Evolutionary conservation across 2,113 vertebrate species (phyloP).

Genomic region (Menura novaehollandiae): DNA sequence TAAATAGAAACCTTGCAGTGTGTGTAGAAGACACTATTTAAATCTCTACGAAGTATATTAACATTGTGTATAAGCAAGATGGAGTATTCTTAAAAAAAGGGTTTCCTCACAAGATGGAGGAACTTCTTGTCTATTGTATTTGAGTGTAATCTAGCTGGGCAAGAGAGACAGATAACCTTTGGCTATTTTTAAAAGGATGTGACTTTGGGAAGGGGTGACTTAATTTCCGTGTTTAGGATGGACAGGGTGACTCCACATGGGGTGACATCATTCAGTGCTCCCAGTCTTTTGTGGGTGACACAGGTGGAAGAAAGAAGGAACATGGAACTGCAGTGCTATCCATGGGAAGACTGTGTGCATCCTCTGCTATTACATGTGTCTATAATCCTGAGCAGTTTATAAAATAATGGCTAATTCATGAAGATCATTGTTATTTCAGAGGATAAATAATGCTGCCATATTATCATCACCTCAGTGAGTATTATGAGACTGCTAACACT

Average conservation of each 20-base stretch:
- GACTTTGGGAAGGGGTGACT: not conserved
- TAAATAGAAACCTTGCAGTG: not conserved
- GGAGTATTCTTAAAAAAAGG: not conserved
- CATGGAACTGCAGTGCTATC: not conserved
- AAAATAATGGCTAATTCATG: not conserved
- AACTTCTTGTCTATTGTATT: not conserved
- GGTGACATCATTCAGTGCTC: fast-evolving
- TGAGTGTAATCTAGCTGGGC: not conserved
- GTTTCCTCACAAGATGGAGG: not conserved
- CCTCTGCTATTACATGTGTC: not conserved
- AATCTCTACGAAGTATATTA: not conserved
- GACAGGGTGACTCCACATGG: not conserved
- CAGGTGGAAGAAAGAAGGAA: not conserved
- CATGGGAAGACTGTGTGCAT: not conserved
- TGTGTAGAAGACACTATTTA: not conserved
- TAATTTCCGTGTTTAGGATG: not conserved
- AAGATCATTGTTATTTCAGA: not conserved
- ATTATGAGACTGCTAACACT: not conserved
- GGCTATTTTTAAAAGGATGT: not conserved
- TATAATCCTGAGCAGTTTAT: not conserved
- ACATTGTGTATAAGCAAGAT: not conserved
- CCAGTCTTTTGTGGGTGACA: not conserved
- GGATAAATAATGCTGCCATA: not conserved
- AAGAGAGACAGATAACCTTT: not conserved
- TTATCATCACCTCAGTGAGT: not conserved